Percentiles rank a stretch among this genome's conserved stretches.
phyloP scores from a whole-genome alignment of 2,797 vertebrate genomes.

The Distichodus sexfasciatus region DNA sequence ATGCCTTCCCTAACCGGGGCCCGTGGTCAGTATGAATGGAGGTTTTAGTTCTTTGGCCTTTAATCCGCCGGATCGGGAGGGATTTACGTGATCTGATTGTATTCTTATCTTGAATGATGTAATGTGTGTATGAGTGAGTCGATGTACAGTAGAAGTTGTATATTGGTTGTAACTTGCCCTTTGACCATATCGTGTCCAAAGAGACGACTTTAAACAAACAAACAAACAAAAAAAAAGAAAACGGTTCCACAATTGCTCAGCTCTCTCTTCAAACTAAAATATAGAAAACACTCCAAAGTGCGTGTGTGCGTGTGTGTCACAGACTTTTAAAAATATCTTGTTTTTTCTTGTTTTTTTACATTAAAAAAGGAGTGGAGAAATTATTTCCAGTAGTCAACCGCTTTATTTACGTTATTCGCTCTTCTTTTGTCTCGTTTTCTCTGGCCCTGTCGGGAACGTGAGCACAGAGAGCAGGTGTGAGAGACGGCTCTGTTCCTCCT shows the following conservation, averaged over 20 bases:
- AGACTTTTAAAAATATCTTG: slow-evolving; percentile 10
- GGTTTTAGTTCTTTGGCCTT: slow-evolving; percentile 28
- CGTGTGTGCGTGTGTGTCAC: neutral
- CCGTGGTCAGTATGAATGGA: slow-evolving; percentile 24
- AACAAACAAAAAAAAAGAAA: too few relatives aligned
- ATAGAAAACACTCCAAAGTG: slow-evolving; percentile 1
- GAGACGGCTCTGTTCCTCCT: slow-evolving; percentile 37
- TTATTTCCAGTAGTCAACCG: slow-evolving; percentile 18
- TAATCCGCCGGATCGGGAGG: neutral
- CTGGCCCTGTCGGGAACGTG: neutral
- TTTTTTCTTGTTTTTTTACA: neutral
- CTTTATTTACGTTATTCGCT: slow-evolving; percentile 21
- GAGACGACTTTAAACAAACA: neutral
- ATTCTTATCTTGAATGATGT: slow-evolving; percentile 40
- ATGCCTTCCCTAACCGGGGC: slow-evolving; percentile 5
- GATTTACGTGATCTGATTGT: slow-evolving; percentile 40
- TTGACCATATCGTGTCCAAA: slow-evolving; percentile 6
- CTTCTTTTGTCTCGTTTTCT: neutral
- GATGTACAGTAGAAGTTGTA: slow-evolving; percentile 34
- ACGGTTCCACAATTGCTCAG: neutral
- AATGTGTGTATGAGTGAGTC: slow-evolving; percentile 13
- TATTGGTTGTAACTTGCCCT: slow-evolving; percentile 10
- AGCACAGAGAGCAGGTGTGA: neutral
- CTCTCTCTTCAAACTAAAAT: neutral
- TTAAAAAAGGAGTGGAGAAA: slow-evolving; percentile 3